Base-by-base conservation (phyloP, 2,113 vertebrate genomes). In the Lipotes vexillifer region DNA sequence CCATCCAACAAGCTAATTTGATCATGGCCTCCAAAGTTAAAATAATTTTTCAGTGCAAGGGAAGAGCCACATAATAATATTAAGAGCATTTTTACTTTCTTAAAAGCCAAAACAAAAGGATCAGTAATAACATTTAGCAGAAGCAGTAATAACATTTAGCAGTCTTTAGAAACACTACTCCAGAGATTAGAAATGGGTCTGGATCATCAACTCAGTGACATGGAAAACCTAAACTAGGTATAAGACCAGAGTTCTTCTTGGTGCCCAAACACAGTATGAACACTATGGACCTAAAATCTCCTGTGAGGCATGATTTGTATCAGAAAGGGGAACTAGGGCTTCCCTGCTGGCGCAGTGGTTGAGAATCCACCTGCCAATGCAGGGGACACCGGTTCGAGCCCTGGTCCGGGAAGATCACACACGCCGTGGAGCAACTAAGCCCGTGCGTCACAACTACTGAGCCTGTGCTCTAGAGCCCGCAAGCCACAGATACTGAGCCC, bases 71-170 rank as follows among this genome's bases (percentile, higher is more conserved):
- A 1, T 6, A 77, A 8, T 23, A 18, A 27, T 2, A 36, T 10
- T 9, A 15, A 38, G 15, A 74, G 49, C 25, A 9, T 15, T 25
- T 46, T 27, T 1, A 68, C 23, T 31, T 5, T 52, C 93, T 15
- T 29, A 29, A 38, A 74, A 63, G 52, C 1, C 15, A 36, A n/a
- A 69, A 20, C n/a, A 15, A 33, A 71, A 69, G 78, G 49, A 6
- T 31, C 25, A 25, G 9, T 0, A 8, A 18, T 27, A 23, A 36
- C 8, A 10, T n/a, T n/a, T n/a, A n/a, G n/a, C n/a, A n/a, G n/a
- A n/a, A n/a, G n/a, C n/a, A n/a, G n/a, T n/a, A n/a, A n/a, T n/a
- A n/a, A n/a, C n/a, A n/a, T 8, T 14, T 2, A 59, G 63, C 65
- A 8, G 20, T 25, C 59, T 10, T 44, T 1, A 68, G 38, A 75